Base-by-base conservation (phyloP, 2,888 invertebrate species). In the Beris chalybata region DNA sequence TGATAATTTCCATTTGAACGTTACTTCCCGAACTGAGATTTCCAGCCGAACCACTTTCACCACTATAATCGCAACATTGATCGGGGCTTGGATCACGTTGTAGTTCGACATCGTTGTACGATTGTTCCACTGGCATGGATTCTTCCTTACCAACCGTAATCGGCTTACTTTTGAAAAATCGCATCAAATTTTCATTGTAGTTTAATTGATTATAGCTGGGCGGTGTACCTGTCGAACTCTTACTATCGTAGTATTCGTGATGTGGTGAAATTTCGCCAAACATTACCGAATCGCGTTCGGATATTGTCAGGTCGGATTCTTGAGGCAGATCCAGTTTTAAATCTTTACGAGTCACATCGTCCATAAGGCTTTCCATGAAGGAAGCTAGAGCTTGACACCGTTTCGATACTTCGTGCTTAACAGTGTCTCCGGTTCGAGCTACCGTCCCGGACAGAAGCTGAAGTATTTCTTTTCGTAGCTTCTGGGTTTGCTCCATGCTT, bases 191-290 rank as follows among this genome's bases (percentile, higher is more conserved):
- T 74, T 93, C 92, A 73, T 90, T 91, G 76, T 91, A 93, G 79
- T 93, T 95, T 6, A 93, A 83, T 76, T 92, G 92, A 74, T 87
- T 91, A 82, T 94, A 94, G 75, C 91, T 93, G 6, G 91, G 87
- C 0, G 89, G 90, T 0, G 92, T 91, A 74, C 89, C 91, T 0
- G 88, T 87, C 31, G 91, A 91, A 11, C 90, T 89, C 78, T 90
- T 91, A 79, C 90, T 89, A 73, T 90, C 90, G 73, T 85, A 87
- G 76, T 88, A 87, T 64, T 92, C 92, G 74, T 91, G 91, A 77
- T 92, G 91, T 0, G 92, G 92, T 1, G 92, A 93, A 72, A 93
- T 91, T 75, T 89, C 91, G 5, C 92, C 92, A 11, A 93, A 82
- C 88, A 93, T 91, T 29, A 90, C 89, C 1, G 91, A 92, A 77